Percentiles rank a stretch among this genome's conserved stretches.
Conservation (phyloP, 2,797 vertebrate species). For the Cynopterus sphinx region DNA sequence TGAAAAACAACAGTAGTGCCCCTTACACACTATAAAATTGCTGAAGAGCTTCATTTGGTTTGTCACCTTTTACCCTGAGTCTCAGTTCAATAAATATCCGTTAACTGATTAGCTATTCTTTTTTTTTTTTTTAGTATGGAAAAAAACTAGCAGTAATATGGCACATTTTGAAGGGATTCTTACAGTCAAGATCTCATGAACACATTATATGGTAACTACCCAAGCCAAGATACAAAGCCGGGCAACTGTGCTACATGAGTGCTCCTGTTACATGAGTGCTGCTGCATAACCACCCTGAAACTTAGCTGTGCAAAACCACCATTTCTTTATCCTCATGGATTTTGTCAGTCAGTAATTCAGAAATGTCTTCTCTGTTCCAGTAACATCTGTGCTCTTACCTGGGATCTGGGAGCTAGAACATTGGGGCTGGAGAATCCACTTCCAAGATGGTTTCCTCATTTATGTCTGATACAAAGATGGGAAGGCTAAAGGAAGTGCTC, state of each 20-base stretch:
- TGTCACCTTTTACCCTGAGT: background rate
- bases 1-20: background rate
- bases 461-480: background rate
- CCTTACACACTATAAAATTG: background rate
- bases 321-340: background rate
- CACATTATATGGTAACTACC: background rate
- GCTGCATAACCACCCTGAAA: background rate
- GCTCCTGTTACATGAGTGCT: background rate
- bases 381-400: background rate
- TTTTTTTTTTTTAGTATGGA: background rate
- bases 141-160: background rate
- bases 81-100: background rate
- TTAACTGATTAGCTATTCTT: background rate
- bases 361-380: background rate
- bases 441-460: background rate
- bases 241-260: background rate
- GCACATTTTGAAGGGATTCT: background rate
- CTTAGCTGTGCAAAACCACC: background rate
- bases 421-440: background rate
- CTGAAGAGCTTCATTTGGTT: background rate
- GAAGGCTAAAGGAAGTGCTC: background rate
- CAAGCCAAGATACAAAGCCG: background rate
- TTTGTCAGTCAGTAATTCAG: background rate
- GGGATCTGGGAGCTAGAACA: background rate
- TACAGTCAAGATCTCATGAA: background rate